Conservation (phyloP, 2,113 vertebrate species). For the Epinephelus lanceolatus region DNA sequence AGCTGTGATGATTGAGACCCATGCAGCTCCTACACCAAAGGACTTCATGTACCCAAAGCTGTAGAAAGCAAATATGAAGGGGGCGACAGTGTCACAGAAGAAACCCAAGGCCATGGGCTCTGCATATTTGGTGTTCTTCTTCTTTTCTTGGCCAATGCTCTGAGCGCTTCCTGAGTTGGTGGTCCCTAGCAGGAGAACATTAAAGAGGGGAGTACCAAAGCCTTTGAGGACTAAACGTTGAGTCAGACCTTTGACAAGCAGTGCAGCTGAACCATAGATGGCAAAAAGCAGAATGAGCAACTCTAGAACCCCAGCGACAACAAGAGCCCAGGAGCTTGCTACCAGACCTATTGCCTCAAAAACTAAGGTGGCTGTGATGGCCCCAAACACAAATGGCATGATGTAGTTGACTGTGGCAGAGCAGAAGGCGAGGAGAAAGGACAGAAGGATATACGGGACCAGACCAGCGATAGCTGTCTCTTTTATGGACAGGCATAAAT, state of each 20-base stretch:
- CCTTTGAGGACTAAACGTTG: slow-evolving; percentile 89
- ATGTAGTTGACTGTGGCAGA: slow-evolving; percentile 92
- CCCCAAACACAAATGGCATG: slow-evolving; percentile 92
- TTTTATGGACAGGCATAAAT: slow-evolving; percentile 48
- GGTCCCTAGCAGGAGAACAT: slow-evolving; percentile 88
- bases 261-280: slow-evolving; percentile 87
- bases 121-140: slow-evolving; percentile 93
- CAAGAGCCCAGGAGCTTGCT: slow-evolving; percentile 83
- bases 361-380: slow-evolving; percentile 86
- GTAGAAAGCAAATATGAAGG: slow-evolving; percentile 90
- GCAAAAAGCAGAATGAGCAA: slow-evolving; percentile 87
- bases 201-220: slow-evolving; percentile 92
- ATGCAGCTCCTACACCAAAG: slow-evolving; percentile 84
- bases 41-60: slow-evolving; percentile 86
- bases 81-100: slow-evolving; percentile 87
- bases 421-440: slow-evolving; percentile 89
- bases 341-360: slow-evolving; percentile 89
- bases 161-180: slow-evolving; percentile 81
- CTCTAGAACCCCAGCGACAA: slow-evolving; percentile 87
- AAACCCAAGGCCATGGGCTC: slow-evolving; percentile 92
- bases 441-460: slow-evolving; percentile 88
- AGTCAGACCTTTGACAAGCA: slow-evolving; percentile 89
- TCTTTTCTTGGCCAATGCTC: slow-evolving; percentile 87
- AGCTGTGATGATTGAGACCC: slow-evolving; percentile 88
- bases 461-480: slow-evolving; percentile 88